Conservation (phyloP, 2,797 vertebrate genomes). For the Chiloscyllium punctatum region DNA sequence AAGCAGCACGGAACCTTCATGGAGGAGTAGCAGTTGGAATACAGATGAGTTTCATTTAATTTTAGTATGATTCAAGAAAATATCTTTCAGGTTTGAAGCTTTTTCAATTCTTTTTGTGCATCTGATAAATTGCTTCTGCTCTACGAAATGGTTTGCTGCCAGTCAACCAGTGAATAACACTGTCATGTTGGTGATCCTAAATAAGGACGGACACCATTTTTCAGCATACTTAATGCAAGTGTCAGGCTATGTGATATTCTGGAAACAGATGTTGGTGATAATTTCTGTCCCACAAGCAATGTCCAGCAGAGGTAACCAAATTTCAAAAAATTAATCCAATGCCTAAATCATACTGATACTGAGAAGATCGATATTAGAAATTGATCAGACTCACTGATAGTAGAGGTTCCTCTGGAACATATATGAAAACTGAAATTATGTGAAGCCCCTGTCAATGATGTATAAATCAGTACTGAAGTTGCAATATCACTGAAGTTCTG, state of each 20-base stretch:
- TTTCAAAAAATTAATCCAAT: not conserved
- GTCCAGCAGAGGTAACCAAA: not conserved
- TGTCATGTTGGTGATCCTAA: not conserved
- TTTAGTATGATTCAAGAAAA: not conserved
- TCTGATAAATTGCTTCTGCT: not conserved
- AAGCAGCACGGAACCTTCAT: not conserved
- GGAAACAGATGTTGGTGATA: not conserved
- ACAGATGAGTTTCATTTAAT: slow-evolving; percentile 11
- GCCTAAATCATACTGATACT: not conserved
- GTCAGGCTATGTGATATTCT: not conserved
- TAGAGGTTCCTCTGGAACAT: not conserved
- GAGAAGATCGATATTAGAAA: not conserved
- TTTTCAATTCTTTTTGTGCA: not conserved
- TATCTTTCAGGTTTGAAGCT: not conserved
- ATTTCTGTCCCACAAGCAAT: not conserved
- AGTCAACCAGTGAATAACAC: not conserved
- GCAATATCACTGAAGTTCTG: not conserved
- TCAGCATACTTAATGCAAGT: not conserved
- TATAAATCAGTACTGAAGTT: not conserved
- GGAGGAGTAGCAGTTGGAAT: slow-evolving; percentile 1
- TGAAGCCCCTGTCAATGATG: not conserved
- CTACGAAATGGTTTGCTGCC: not conserved
- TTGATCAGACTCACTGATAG: not conserved
- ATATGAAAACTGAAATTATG: not conserved
- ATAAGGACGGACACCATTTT: not conserved